Conservation (phyloP, 2,113 vertebrate species). For the Eidolon helvum region DNA sequence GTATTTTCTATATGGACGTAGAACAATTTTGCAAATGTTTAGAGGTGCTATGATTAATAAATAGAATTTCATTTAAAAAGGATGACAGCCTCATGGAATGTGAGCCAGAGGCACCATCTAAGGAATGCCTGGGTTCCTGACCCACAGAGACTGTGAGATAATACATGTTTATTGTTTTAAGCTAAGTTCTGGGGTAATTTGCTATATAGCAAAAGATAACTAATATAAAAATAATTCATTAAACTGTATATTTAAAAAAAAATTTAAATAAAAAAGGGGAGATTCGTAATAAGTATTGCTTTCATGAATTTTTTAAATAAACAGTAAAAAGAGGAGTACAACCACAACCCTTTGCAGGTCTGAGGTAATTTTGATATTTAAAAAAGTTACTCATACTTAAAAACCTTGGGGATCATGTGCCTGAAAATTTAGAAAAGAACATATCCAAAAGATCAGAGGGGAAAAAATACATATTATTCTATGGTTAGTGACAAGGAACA, state of each 20-base stretch:
- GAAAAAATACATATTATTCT: neutral
- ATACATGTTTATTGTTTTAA: too few relatives aligned
- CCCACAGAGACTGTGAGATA: too few relatives aligned
- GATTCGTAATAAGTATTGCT: neutral
- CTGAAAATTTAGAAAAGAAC: constrained; percentile 10
- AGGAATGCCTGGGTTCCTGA: too few relatives aligned
- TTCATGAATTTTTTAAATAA: neutral
- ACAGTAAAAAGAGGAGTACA: neutral
- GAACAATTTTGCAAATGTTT: neutral
- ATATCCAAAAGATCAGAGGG: constrained; percentile 2
- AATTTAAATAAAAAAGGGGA: neutral
- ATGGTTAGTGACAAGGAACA: neutral
- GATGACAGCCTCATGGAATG: too few relatives aligned
- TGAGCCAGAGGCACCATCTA: too few relatives aligned
- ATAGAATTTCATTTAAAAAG: neutral
- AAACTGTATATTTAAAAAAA: too few relatives aligned
- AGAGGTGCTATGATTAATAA: neutral
- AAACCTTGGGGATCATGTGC: neutral
- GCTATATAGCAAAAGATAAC: too few relatives aligned
- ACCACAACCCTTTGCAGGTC: neutral
- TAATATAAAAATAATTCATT: too few relatives aligned
- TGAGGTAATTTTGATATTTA: neutral
- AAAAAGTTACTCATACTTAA: neutral
- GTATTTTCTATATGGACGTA: neutral
- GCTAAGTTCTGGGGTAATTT: too few relatives aligned